Evolutionary conservation across 1,140 invertebrate species (phyloP), one percentile per base, ranked within the genome.

Genomic region (Danaus plexippus): DNA sequence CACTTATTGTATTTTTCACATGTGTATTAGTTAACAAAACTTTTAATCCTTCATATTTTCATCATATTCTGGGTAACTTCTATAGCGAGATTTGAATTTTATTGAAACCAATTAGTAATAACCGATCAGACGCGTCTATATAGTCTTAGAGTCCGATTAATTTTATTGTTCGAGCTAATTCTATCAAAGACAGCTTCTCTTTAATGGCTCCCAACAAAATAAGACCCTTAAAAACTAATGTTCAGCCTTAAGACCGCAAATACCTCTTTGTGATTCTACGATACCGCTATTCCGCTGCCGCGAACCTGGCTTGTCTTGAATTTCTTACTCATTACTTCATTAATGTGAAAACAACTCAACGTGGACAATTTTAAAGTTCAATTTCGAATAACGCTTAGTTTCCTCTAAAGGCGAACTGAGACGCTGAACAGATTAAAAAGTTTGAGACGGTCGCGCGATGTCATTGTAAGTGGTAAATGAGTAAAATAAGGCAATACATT

Each of bases 401-500:
- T 59, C 41, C 69, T 73, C 69, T 75, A 74, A 78, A 80, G 72
- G 61, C 78, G 69, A 67, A 74, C 72, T 66, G 75, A 77, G 74
- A 77, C 64, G 63, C 58, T 67, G 62, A 63, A 70, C 66, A 86
- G 83, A 86, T 86, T 86, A 86, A 86, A 85, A 86, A 86, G 80
- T 86, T 86, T 75, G 72, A 80, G 72, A 75, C 77, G 77, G 76
- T 83, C 75, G 73, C 80, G 73, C 80, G 70, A 71, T 77, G 80
- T 83, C 80, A 83, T 82, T 86, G 81, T 85, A 77, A 85, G 81
- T 85, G 71, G 81, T 85, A 86, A 86, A 86, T 86, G 83, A 86
- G 83, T 86, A 83, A 85, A 86, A 86, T 85, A 86, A 86, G 73
- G 83, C 83, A 86, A 86, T 86, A 86, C 80, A 86, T 86, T 86